Percentiles rank a stretch among this genome's conserved stretches.
Conservation (phyloP, 2,888 invertebrate genomes). For the Andrena dorsata region DNA sequence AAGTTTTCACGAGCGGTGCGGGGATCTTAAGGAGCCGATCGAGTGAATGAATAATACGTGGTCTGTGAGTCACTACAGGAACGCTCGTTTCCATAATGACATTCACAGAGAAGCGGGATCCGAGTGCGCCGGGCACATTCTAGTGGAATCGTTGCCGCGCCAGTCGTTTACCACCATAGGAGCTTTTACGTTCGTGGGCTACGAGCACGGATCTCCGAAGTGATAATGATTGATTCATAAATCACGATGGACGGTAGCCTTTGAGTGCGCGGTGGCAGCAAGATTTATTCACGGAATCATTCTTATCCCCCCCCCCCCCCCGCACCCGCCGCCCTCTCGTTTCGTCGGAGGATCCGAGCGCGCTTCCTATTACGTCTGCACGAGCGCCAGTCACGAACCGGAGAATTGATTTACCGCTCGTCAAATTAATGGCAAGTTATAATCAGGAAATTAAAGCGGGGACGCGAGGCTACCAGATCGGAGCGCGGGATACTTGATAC, state of each 20-base stretch:
- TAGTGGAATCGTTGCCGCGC: slow-evolving; percentile 25
- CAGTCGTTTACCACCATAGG: slow-evolving; percentile 1
- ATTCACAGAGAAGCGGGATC: slow-evolving; percentile 35
- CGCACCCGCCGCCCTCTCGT: background rate
- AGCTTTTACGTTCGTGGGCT: slow-evolving; percentile 19
- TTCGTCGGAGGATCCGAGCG: slow-evolving; percentile 29
- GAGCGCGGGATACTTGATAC: slow-evolving; percentile 13
- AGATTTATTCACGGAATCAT: slow-evolving; percentile 58
- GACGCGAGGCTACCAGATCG: background rate
- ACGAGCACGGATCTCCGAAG: slow-evolving; percentile 39
- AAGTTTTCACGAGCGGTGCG: background rate
- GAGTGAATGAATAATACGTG: slow-evolving; percentile 44
- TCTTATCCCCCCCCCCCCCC: slow-evolving; percentile 11
- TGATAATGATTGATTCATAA: slow-evolving; percentile 64
- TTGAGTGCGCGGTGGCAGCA: slow-evolving; percentile 43
- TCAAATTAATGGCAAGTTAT: slow-evolving; percentile 52
- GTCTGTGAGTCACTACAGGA: slow-evolving; percentile 41
- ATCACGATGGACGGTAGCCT: slow-evolving; percentile 43
- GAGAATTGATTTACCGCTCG: slow-evolving; percentile 55
- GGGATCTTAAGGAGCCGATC: slow-evolving; percentile 18
- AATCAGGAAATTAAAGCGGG: slow-evolving; percentile 48
- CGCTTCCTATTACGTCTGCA: slow-evolving; percentile 50
- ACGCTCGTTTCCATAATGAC: slow-evolving; percentile 46
- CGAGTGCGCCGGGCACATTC: slow-evolving; percentile 10
- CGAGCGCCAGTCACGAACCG: slow-evolving; percentile 34